phyloP scores from a whole-genome alignment of 2,888 invertebrate species.

The Pollenia angustigena region DNA sequence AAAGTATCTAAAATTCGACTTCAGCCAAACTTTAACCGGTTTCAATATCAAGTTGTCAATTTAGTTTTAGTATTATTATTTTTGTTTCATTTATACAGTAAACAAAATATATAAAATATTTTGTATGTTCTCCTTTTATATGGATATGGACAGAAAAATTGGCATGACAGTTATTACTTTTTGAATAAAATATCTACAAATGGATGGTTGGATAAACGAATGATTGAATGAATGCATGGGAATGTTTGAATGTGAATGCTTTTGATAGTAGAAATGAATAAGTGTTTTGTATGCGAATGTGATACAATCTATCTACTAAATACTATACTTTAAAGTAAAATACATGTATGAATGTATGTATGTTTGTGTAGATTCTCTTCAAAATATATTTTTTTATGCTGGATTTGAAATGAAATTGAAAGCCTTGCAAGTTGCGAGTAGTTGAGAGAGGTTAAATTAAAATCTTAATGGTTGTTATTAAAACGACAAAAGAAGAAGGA shows the following conservation, averaged over 20 bases:
- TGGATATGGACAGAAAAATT: slow-evolving; percentile 56
- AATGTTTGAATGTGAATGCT: slow-evolving; percentile 5
- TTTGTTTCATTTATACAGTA: not conserved
- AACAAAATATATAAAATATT: not conserved
- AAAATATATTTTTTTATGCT: slow-evolving; percentile 27
- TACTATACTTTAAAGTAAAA: too few species aligned
- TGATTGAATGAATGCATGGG: slow-evolving; percentile 16
- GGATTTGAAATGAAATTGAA: slow-evolving; percentile 37
- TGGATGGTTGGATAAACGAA: slow-evolving; percentile 27
- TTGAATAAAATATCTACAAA: slow-evolving; percentile 60
- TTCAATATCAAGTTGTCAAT: slow-evolving; percentile 62
- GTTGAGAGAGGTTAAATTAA: not conserved
- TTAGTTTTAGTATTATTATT: slow-evolving; percentile 52
- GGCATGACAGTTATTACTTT: slow-evolving; percentile 70
- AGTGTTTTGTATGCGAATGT: not conserved
- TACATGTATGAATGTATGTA: not conserved
- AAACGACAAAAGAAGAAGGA: not conserved
- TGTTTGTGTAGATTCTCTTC: not conserved
- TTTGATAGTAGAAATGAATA: slow-evolving; percentile 23
- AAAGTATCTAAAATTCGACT: slow-evolving; percentile 5
- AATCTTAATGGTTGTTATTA: slow-evolving; percentile 22
- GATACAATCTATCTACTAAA: too few species aligned
- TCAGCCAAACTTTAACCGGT: not conserved
- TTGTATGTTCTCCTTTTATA: slow-evolving; percentile 16
- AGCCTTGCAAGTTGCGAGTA: slow-evolving; percentile 10